phyloP scores from a whole-genome alignment of 2,113 vertebrate genomes.

The Loxodonta africana region DNA sequence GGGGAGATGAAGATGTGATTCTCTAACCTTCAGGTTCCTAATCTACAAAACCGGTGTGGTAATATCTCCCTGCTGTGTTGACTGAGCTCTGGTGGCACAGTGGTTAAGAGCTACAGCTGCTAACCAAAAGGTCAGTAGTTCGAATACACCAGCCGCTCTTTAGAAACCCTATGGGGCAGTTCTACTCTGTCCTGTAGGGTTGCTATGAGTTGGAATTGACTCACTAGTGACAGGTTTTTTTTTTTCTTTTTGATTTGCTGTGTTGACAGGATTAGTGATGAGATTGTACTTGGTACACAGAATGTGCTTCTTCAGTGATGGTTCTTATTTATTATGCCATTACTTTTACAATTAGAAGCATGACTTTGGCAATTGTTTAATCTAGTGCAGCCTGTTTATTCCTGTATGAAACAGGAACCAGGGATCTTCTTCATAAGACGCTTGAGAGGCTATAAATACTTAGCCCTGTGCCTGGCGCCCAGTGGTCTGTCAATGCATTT shows the following conservation, averaged over 20 bases:
- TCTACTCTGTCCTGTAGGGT: too few relatives aligned
- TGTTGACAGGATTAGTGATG: rapidly evolving
- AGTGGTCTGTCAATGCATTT: too few relatives aligned
- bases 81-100: too few relatives aligned
- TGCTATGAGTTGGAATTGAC: too few relatives aligned
- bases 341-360: too few relatives aligned
- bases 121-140: too few relatives aligned
- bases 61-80: rapidly evolving
- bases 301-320: rapidly evolving
- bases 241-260: too few relatives aligned
- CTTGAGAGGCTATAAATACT: background rate
- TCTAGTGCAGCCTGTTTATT: background rate
- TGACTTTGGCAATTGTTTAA: background rate
- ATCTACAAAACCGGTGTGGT: rapidly evolving
- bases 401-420: background rate
- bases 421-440: background rate
- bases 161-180: too few relatives aligned
- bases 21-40: background rate
- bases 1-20: background rate
- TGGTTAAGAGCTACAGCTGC: too few relatives aligned
- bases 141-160: too few relatives aligned
- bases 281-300: background rate
- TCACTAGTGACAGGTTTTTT: too few relatives aligned
- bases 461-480: too few relatives aligned
- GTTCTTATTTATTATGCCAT: background rate